These are phyloP conservation scores for Esox masquinongy DNA, from an alignment of 2,797 vertebrate genomes.

Conservation along the genomic window DNA sequence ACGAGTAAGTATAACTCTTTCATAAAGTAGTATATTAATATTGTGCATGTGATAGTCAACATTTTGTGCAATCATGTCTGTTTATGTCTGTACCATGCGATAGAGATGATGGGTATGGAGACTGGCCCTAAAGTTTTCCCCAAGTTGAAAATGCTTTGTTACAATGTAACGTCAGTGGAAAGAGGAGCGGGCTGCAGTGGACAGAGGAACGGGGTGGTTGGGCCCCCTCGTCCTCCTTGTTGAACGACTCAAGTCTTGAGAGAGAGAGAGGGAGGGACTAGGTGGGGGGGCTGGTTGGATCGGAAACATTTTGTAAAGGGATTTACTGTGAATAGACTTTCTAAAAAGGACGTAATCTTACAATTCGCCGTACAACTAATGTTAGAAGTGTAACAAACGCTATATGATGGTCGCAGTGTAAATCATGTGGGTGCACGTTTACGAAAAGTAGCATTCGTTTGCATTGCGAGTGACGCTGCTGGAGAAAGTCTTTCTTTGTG, in stretches of 20 bases:
- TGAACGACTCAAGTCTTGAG: constrained; percentile 31
- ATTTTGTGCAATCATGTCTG: constrained; percentile 16
- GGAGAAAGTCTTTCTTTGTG: constrained; percentile 45
- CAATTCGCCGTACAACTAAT: neutral
- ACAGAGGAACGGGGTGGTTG: constrained; percentile 22
- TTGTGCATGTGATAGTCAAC: constrained; percentile 10
- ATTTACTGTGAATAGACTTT: constrained; percentile 38
- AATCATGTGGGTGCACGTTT: neutral
- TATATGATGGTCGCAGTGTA: neutral
- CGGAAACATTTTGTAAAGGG: constrained; percentile 57
- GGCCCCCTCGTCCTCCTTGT: constrained; percentile 27
- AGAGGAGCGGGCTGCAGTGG: constrained; percentile 24
- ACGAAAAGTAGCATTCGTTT: neutral
- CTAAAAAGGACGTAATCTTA: constrained; percentile 10
- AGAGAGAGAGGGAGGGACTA: constrained; percentile 14
- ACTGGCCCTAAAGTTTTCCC: too few relatives aligned
- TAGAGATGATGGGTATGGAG: neutral
- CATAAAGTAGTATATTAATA: constrained; percentile 9
- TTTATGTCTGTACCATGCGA: neutral
- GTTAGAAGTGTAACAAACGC: neutral
- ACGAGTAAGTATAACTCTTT: constrained; percentile 71
- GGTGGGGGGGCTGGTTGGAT: constrained; percentile 27
- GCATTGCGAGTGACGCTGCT: constrained; percentile 9
- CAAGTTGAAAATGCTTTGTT: constrained; percentile 25
- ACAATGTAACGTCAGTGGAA: constrained; percentile 38